Conservation (phyloP, 2,888 invertebrate species). For the Acanthoscelides obtectus region DNA sequence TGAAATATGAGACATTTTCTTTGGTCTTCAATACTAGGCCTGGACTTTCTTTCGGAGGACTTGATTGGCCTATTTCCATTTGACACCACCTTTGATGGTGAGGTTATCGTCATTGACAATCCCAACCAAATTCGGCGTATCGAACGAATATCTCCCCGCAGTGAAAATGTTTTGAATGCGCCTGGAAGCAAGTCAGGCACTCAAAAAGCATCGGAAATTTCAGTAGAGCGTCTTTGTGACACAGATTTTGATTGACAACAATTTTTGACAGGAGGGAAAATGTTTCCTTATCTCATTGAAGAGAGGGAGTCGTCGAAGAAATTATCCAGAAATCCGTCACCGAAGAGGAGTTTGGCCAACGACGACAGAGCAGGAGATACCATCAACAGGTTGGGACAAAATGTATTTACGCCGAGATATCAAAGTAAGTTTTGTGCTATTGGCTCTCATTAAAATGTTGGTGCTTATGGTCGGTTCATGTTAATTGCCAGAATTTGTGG, state of each 20-base stretch:
- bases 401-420: constrained; percentile 23
- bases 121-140: background rate
- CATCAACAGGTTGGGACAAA: constrained; percentile 14
- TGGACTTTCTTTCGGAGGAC: too few relatives aligned
- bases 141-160: background rate
- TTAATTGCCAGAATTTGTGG: too few relatives aligned
- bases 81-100: background rate
- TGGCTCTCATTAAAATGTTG: background rate
- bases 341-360: constrained; percentile 19
- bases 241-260: background rate
- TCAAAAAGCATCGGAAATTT: background rate
- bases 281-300: constrained; percentile 37
- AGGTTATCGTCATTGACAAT: background rate
- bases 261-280: constrained; percentile 39
- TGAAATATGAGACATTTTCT: too few relatives aligned
- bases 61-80: background rate
- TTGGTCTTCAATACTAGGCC: too few relatives aligned
- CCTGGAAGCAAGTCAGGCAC: background rate
- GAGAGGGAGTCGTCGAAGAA: constrained; percentile 27
- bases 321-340: constrained; percentile 22
- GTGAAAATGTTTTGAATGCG: background rate
- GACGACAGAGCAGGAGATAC: constrained; percentile 13
- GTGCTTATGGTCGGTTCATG: background rate
- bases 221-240: background rate
- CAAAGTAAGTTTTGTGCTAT: constrained; percentile 22